Percentiles rank a stretch among this genome's conserved stretches.
Evolutionary conservation across 1,140 invertebrate species (phyloP).

Genomic region (Danaus plexippus): DNA sequence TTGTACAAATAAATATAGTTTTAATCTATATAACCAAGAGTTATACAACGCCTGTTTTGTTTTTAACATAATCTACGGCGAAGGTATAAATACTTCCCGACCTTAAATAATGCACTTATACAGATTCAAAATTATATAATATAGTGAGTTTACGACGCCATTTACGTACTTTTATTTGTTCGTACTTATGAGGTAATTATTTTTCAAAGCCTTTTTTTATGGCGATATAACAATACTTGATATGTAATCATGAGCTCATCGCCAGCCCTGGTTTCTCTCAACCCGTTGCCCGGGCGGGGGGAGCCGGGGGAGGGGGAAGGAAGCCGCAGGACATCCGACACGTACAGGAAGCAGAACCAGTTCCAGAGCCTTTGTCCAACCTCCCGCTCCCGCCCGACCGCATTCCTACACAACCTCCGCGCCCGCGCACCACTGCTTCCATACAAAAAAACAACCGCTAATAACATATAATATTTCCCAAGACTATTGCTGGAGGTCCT

Average conservation of each 20-base stretch:
- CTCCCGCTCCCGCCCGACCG: slow-evolving; percentile 48
- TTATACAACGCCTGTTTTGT: not conserved
- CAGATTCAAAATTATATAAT: no score
- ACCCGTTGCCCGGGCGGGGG: slow-evolving; percentile 49
- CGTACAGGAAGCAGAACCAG: slow-evolving; percentile 70
- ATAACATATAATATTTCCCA: slow-evolving; percentile 9
- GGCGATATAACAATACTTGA: no score
- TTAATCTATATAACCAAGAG: no score
- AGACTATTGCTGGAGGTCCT: no score
- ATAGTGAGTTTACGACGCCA: no score
- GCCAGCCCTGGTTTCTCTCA: slow-evolving; percentile 33
- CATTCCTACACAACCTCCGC: slow-evolving; percentile 59
- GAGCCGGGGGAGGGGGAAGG: slow-evolving; percentile 50
- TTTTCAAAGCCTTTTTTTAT: no score
- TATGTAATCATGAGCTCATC: no score
- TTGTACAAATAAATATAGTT: no score
- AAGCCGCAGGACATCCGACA: slow-evolving; percentile 71
- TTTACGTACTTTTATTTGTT: no score
- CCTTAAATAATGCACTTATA: slow-evolving; percentile 1
- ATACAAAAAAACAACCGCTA: slow-evolving; percentile 10
- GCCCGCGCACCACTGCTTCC: slow-evolving; percentile 36
- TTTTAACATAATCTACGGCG: no score
- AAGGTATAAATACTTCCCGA: slow-evolving; percentile 4
- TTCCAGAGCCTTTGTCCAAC: slow-evolving; percentile 64
- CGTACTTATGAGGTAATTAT: no score